These are phyloP conservation scores for Drosophila repleta DNA, from an alignment of 1,140 invertebrate genomes.

Conservation along the genomic window DNA sequence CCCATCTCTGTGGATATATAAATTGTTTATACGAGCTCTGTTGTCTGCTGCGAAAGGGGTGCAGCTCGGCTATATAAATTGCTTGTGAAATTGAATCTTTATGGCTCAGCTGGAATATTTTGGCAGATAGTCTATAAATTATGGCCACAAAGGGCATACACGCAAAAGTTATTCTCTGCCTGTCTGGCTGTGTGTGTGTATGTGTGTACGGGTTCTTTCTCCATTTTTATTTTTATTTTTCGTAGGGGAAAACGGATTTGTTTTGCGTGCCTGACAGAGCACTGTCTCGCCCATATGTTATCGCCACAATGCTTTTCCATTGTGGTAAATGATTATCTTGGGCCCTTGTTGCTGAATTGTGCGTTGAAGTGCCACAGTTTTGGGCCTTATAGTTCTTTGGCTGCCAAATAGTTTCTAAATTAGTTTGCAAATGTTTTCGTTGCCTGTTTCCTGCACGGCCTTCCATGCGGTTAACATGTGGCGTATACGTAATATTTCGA, in stretches of 20 bases:
- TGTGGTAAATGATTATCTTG: constrained; percentile 75
- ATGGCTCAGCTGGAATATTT: constrained; percentile 82
- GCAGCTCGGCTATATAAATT: constrained; percentile 72
- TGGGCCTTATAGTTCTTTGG: constrained; percentile 57
- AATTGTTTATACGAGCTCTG: constrained; percentile 45
- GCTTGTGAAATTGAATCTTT: constrained; percentile 82
- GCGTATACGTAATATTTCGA: constrained; percentile 61
- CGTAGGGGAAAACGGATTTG: constrained; percentile 8
- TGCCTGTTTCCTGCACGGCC: constrained; percentile 18
- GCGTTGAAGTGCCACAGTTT: constrained; percentile 66
- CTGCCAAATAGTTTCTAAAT: constrained; percentile 73
- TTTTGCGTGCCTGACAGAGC: constrained; percentile 21
- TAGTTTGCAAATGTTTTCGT: constrained; percentile 76
- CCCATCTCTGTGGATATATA: constrained; percentile 42
- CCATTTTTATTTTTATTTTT: constrained; percentile 22
- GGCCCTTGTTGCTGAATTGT: constrained; percentile 58
- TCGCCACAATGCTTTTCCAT: constrained; percentile 32
- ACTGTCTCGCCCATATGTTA: constrained; percentile 47
- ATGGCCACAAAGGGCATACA: constrained; percentile 80
- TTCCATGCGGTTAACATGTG: constrained; percentile 46
- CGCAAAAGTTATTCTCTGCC: constrained; percentile 61
- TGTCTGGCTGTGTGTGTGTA: constrained; percentile 11
- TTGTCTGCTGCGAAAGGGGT: constrained; percentile 46
- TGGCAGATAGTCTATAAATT: constrained; percentile 83
- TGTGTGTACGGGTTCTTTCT: constrained; percentile 1